Conservation (phyloP, 1,140 invertebrate species). For the Potamilus streckersoni region DNA sequence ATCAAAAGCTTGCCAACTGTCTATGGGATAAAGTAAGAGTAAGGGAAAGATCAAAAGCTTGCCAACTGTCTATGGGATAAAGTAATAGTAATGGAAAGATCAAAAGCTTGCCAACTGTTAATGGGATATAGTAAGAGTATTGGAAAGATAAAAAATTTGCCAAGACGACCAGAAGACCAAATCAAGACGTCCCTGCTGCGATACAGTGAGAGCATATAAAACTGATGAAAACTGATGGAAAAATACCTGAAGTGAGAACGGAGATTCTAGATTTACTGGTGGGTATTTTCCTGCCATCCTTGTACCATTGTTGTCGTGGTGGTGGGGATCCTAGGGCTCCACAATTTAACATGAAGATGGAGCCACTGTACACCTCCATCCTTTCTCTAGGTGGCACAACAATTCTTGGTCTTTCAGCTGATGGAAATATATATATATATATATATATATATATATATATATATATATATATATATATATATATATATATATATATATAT, state of each 20-base stretch:
- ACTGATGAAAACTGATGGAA: neutral
- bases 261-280: slow-evolving; percentile 38
- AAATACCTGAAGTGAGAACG: slow-evolving; percentile 53
- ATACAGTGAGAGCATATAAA: neutral
- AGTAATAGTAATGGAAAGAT: too few relatives aligned
- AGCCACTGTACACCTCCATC: slow-evolving; percentile 50
- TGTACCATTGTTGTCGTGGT: slow-evolving; percentile 61
- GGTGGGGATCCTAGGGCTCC: slow-evolving; percentile 55
- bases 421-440: neutral
- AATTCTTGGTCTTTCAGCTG: slow-evolving; percentile 56
- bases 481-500: neutral
- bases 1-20: too few relatives aligned
- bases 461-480: too few relatives aligned
- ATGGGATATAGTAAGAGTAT: too few relatives aligned
- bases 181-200: neutral
- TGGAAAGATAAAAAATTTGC: too few relatives aligned
- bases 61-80: too few relatives aligned
- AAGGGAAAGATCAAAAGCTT: too few relatives aligned
- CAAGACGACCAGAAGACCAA: too few relatives aligned
- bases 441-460: neutral
- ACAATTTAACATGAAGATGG: slow-evolving; percentile 61
- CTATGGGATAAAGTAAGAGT: too few relatives aligned
- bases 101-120: too few relatives aligned
- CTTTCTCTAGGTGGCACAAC: slow-evolving; percentile 54
- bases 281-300: slow-evolving; percentile 52